phyloP scores from a whole-genome alignment of 2,113 vertebrate species.

The Rhizomys pruinosus region DNA sequence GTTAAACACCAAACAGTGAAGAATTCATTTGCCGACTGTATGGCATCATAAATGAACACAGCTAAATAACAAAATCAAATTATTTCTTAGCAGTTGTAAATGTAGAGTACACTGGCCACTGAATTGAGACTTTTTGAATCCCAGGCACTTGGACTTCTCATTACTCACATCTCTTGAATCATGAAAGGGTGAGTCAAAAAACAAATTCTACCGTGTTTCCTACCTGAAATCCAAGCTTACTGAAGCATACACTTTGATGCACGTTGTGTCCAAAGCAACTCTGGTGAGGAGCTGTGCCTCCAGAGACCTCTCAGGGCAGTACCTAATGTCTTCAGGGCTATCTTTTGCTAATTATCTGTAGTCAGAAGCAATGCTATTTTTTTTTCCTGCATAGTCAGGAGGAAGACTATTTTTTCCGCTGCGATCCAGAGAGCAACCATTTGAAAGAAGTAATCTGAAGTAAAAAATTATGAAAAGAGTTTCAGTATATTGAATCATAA shows the following conservation, averaged over 20 bases:
- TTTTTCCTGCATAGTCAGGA: no score
- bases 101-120: neutral
- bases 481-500: neutral
- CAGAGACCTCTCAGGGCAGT: neutral
- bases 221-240: neutral
- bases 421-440: neutral
- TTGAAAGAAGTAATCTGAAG: conserved; percentile 18
- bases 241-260: neutral
- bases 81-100: neutral
- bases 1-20: neutral
- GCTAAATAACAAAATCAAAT: neutral
- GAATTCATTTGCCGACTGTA: neutral
- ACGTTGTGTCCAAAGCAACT: neutral
- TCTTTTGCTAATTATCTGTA: neutral
- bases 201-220: neutral
- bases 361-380: neutral
- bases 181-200: neutral
- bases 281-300: neutral
- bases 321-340: neutral
- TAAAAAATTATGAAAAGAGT: neutral
- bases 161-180: neutral
- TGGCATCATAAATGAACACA: neutral
- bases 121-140: neutral
- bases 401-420: no score
- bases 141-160: neutral